Evolutionary conservation across 2,797 vertebrate species (phyloP).

Genomic region (Halcyon badia): DNA sequence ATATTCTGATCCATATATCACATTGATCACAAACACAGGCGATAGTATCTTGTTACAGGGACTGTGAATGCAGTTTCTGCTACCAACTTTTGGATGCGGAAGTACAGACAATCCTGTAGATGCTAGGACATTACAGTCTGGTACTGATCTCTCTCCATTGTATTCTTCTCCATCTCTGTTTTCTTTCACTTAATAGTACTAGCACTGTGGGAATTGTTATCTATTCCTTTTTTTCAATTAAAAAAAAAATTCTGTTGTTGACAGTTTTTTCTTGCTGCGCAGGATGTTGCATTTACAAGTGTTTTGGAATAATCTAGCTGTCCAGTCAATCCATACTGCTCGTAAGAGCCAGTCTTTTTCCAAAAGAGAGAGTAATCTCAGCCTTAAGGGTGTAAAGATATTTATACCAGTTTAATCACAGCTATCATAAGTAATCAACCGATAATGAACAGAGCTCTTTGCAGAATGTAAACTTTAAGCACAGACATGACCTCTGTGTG

Average conservation of each 20-base stretch:
- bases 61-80: not conserved
- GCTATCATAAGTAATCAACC: not conserved
- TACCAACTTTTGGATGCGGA: not conserved
- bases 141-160: accelerated
- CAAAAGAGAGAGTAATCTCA: not conserved
- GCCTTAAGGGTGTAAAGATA: not conserved
- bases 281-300: not conserved
- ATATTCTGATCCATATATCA: not conserved
- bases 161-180: not conserved
- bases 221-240: not conserved
- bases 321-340: not conserved
- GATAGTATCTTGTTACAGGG: not conserved
- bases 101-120: not conserved
- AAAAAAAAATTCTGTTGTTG: not conserved
- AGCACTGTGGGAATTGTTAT: not conserved
- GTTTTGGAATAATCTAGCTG: not conserved
- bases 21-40: not conserved
- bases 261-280: not conserved
- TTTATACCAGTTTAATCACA: not conserved
- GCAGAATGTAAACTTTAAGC: not conserved
- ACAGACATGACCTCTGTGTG: not conserved
- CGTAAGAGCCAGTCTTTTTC: not conserved
- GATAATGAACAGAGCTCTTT: not conserved
- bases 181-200: not conserved
- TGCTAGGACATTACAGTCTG: not conserved